These are phyloP conservation scores for Glyptemys insculpta DNA, from an alignment of 2,797 vertebrate species.

Conservation along the genomic window DNA sequence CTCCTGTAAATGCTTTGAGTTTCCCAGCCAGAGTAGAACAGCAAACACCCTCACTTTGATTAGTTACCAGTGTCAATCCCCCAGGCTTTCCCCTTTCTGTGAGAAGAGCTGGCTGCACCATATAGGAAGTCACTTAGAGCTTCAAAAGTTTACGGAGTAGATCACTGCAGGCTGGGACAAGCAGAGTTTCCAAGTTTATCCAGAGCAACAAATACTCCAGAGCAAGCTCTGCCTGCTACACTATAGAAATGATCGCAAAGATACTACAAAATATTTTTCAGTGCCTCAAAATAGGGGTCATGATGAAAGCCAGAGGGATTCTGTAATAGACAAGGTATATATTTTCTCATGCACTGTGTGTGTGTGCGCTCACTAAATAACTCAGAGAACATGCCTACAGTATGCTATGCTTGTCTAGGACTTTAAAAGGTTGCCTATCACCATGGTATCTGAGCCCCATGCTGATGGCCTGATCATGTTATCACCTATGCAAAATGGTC, in stretches of 20 bases:
- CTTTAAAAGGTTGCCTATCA: not conserved
- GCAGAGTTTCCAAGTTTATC: not conserved
- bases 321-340: not conserved
- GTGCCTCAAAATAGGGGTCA: not conserved
- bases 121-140: not conserved
- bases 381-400: not conserved
- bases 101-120: not conserved
- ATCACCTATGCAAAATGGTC: not conserved
- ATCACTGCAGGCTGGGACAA: not conserved
- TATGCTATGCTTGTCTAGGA: not conserved
- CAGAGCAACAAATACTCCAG: not conserved
- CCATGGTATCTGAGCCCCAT: not conserved
- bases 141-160: not conserved
- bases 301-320: not conserved
- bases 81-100: not conserved
- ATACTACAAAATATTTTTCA: not conserved
- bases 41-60: not conserved
- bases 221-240: not conserved
- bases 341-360: not conserved
- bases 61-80: not conserved
- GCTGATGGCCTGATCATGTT: not conserved
- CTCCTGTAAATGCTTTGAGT: not conserved
- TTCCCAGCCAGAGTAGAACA: not conserved
- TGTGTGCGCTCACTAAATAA: not conserved
- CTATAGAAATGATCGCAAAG: not conserved